phyloP scores from a whole-genome alignment of 2,113 vertebrate genomes.

The Melierax canorus region DNA sequence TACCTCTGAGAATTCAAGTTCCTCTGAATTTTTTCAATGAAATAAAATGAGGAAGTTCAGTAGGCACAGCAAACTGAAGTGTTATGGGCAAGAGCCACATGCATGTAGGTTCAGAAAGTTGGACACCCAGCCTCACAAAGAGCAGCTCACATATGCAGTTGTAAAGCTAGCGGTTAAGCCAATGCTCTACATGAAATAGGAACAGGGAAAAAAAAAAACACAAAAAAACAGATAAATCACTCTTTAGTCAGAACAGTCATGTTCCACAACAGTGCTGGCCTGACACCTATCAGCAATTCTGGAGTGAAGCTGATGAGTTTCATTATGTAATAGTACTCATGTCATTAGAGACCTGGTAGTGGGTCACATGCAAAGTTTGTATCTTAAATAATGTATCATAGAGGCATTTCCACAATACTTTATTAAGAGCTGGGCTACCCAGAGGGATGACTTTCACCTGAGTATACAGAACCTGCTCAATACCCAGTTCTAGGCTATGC shows the following conservation, averaged over 20 bases:
- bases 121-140: background rate
- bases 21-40: conserved; percentile 20
- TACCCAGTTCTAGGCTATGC: background rate
- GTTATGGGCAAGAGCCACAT: background rate
- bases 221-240: background rate
- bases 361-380: background rate
- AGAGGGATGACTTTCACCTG: background rate
- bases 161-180: background rate
- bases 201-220: background rate
- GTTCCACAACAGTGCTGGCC: background rate
- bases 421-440: background rate
- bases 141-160: background rate
- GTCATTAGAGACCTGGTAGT: conserved; percentile 28
- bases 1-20: background rate
- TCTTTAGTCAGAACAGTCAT: background rate
- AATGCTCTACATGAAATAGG: background rate
- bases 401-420: background rate
- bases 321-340: conserved; percentile 31
- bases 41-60: conserved; percentile 14
- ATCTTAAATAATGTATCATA: conserved; percentile 20
- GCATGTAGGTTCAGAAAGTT: background rate
- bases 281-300: background rate
- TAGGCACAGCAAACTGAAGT: background rate
- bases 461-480: background rate
- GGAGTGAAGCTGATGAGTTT: background rate